Evolutionary conservation across 35 echinoderm and acorn worm species (phyloP).

Genomic region (Stichopus chloronotus): DNA sequence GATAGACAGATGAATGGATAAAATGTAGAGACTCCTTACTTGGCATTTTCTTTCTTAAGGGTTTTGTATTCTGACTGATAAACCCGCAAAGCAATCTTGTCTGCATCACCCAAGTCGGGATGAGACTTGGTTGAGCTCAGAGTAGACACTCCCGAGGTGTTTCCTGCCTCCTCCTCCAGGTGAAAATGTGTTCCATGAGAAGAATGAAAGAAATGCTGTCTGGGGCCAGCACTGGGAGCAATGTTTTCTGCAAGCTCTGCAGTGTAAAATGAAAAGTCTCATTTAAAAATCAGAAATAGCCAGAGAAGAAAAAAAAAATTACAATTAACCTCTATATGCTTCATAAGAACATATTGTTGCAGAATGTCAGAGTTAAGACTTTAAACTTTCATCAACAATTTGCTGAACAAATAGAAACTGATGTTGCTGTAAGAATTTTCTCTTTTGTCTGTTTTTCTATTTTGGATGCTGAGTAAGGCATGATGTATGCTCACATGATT

Average conservation of each 20-base stretch:
- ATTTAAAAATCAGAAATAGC: not conserved
- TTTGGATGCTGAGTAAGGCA: too few species aligned
- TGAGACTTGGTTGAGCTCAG: conserved; percentile 87
- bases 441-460: too few species aligned
- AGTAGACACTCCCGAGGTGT: conserved; percentile 94
- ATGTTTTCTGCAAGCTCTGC: conserved; percentile 82
- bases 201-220: not conserved
- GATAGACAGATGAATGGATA: not conserved
- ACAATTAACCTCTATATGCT: too few species aligned
- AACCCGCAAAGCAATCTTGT: conserved; percentile 36
- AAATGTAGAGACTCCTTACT: conserved; percentile 27
- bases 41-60: conserved; percentile 77
- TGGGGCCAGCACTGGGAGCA: conserved; percentile 33
- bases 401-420: too few species aligned
- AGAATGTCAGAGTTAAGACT: too few species aligned
- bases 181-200: conserved; percentile 14
- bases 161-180: conserved; percentile 76
- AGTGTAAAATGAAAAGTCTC: not conserved
- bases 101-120: conserved; percentile 57
- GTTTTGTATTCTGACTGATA: conserved; percentile 76
- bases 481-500: too few species aligned
- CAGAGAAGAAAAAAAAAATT: not conserved
- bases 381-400: too few species aligned
- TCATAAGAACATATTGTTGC: too few species aligned
- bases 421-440: too few species aligned